Base-by-base conservation (phyloP, 2,888 invertebrate species). In the Trichopria drosophilae region DNA sequence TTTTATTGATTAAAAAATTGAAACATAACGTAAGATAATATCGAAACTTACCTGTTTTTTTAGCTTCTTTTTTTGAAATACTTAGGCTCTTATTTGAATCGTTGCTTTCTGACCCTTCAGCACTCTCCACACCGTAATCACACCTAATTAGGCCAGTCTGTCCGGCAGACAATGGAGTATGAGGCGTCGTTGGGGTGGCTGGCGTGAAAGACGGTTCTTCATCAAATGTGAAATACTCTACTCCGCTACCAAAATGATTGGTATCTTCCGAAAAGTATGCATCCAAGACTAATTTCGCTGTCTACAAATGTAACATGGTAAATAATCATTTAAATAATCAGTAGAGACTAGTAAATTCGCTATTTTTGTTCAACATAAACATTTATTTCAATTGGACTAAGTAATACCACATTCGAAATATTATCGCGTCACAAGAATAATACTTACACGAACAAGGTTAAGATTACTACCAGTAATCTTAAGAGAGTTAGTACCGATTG, bases 391-490 rank as follows among this genome's bases (percentile, higher is more conserved):
- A 13, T 41, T 31, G 36, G 7, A 29, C 16, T 31, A 31, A 23
- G 2, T 43, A 35, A 12, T 18, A 42, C 45, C n/a, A 26, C 20
- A 26, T 2, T 22, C 12, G 9, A 24, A 47, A 18, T 1, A 16
- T 1, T 13, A 6, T 23, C 6, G 18, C 7, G n/a, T 2, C 9
- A n/a, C n/a, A n/a, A n/a, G n/a, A n/a, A n/a, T 28, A 23, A 42
- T 39, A 76, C 77, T 76, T 73, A 91, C 92, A 80, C 88, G 84
- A 64, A 93, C 90, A 70, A 92, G 81, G 77, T 91, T 90, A 71
- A 90, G 81, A 77, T 90, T 88, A 67, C 84, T 84, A 48, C 93
- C 92, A 53, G 89, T 90, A 66, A 93, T 89, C 80, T 89, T 90
- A 67, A 93, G 82, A 68, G 87, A 84, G 77, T 89, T 86, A 73